Percentiles rank a stretch among this genome's conserved stretches.
Evolutionary conservation across 2,888 invertebrate species (phyloP).

Genomic region (Phalera bucephala): DNA sequence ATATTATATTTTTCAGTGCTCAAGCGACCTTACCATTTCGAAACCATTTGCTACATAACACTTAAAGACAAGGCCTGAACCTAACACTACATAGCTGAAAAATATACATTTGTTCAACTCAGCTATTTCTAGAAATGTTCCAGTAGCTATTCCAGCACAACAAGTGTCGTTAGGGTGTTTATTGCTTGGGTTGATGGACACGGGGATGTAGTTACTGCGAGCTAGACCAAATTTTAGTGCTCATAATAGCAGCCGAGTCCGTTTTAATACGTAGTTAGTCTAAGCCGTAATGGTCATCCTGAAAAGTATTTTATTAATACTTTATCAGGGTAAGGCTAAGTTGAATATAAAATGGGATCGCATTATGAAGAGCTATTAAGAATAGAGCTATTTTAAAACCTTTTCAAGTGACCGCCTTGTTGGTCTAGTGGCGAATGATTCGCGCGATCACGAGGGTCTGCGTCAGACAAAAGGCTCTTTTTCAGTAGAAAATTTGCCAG

Average conservation of each 20-base stretch:
- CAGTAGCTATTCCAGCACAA: constrained; percentile 19
- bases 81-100: too few relatives aligned
- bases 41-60: too few relatives aligned
- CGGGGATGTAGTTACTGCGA: constrained; percentile 9
- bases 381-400: too few relatives aligned
- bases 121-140: constrained; percentile 5
- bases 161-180: constrained; percentile 40
- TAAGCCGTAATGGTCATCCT: background rate
- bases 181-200: constrained; percentile 30
- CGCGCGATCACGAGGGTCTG: too few relatives aligned
- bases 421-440: too few relatives aligned
- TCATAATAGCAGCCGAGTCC: constrained; percentile 4
- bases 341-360: constrained; percentile 2
- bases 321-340: background rate
- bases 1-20: too few relatives aligned
- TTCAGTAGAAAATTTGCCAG: too few relatives aligned
- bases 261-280: constrained; percentile 6
- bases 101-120: background rate
- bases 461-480: too few relatives aligned
- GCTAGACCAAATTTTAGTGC: constrained; percentile 16
- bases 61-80: too few relatives aligned
- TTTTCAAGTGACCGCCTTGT: too few relatives aligned
- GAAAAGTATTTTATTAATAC: constrained; percentile 1
- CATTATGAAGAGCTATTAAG: constrained; percentile 3
- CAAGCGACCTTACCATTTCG: too few relatives aligned